Base-by-base conservation (phyloP, 23 tunicate genomes). In the Trididemnum nubilum region DNA sequence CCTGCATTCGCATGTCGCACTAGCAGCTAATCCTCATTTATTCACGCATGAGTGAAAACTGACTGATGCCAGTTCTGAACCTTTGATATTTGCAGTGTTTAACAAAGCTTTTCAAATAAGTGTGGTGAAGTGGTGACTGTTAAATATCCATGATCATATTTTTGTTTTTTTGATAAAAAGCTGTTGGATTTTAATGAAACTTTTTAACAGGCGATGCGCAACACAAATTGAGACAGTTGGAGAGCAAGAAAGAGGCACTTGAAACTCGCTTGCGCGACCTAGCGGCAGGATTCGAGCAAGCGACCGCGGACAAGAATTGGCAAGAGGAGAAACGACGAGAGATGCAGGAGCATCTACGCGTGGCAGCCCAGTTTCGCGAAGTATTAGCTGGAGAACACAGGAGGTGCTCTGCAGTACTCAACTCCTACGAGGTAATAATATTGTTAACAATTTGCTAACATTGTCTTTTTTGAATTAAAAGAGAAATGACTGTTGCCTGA, bases 251-350 rank as follows among this genome's bases (percentile, higher is more conserved):
- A 51, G 84, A 83, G 54, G 90, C 98, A 23, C 49, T 93, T 33
- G 98, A 93, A 75, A 75, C 89, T 33, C 86, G 98, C 27, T 67
- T 93, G 52, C 87, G 83, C 71, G 98, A 93, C 34, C 83, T 93
- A 51, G 92, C 86, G 49, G 93, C 79, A 0, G 93, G 93, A 25
- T 93, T 93, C 39, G 98, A 93, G 80, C 89, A 84, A 76, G 98
- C 98, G 26, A 93, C 98, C 24, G 92, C 86, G 26, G 98, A 93
- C 54, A 93, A 93, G 80, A 93, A 93, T 60, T 52, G 65, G 25
- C 98, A 93, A 60, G 92, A 83, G 59, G 86, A 88, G 39, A 93
- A 93, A 49, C 67, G 87, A 33, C 65, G 36, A 25, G 98, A 93
- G 71, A 93, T 93, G 98, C 75, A 87, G 51, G 97, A 91, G 34